Evolutionary conservation across 2,888 invertebrate species (phyloP), one percentile per base, ranked within the genome.

Genomic region (Dryocosmus kuriphilus): DNA sequence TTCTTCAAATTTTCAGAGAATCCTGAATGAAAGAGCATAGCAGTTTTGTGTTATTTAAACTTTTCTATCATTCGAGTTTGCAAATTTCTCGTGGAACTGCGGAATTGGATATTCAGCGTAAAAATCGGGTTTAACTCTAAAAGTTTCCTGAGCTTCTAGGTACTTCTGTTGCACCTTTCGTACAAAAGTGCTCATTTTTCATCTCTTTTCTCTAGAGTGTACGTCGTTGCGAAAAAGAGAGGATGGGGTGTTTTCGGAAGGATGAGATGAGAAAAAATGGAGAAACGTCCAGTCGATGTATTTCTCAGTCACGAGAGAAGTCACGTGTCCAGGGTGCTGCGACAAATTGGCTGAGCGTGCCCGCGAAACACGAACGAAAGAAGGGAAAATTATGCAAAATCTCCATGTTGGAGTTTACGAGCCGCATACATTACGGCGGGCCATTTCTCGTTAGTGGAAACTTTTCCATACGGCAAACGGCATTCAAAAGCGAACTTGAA

Each of bases 331-430:
- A 76, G 84, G 80, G 81, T 77, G 63, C 62, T 74, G 81, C 85
- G 88, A 88, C 87, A 88, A 89, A 89, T 89, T 88, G 88, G 85
- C 84, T 84, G 86, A 86, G 87, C 87, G 88, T 87, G 88, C 87
- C 86, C 84, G 81, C 85, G 86, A 85, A 86, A 86, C 86, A 86
- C 85, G 82, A 84, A 86, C 86, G 85, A 81, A 85, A 86, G 85
- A 85, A 85, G 81, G 83, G 85, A 84, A 74, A 78, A 78, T 73
- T 77, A 71, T 71, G 51, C 71, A 30, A 51, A 71, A 71, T 71
- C 30, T 71, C 46, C 32, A 71, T 51, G 67, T 79, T 82, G 83
- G 81, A 83, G 85, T 86, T 88, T 87, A 85, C 86, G 83, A 84
- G 83, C 80, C 79, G 85, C 84, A 85, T 87, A 83, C 75, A 84